phyloP scores from a whole-genome alignment of 2,888 invertebrate species.

The Notodonta ziczac region DNA sequence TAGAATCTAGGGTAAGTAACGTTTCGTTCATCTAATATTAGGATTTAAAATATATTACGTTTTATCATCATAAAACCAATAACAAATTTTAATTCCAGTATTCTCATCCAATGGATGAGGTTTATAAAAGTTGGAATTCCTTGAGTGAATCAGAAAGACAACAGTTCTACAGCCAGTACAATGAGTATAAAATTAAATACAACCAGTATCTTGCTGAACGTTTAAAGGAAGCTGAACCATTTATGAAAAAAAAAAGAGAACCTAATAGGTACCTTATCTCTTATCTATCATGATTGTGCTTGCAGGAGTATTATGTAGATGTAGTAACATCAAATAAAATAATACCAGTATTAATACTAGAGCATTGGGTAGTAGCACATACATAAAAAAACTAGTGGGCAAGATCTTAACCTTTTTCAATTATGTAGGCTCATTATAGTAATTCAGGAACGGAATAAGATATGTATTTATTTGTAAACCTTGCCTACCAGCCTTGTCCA shows the following conservation, averaged over 20 bases:
- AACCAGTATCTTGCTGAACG: slow-evolving; percentile 45
- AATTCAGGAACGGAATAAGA: no score
- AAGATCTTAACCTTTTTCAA: no score
- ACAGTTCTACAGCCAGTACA: slow-evolving; percentile 49
- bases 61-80: no score
- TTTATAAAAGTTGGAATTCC: slow-evolving; percentile 64
- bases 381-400: no score
- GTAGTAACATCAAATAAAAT: no score
- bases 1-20: not conserved
- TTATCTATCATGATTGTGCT: not conserved
- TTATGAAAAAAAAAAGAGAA: slow-evolving; percentile 51
- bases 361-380: no score
- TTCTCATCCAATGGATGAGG: slow-evolving; percentile 24
- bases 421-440: no score
- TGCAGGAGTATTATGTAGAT: no score
- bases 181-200: slow-evolving; percentile 44
- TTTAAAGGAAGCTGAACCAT: slow-evolving; percentile 59
- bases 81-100: slow-evolving; percentile 42
- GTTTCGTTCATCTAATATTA: not conserved
- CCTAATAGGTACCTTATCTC: not conserved
- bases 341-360: no score
- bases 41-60: not conserved
- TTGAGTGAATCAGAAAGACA: slow-evolving; percentile 57
- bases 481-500: no score
- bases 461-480: no score